Conservation (phyloP, 2,888 invertebrate genomes). For the Microplitis manilae region DNA sequence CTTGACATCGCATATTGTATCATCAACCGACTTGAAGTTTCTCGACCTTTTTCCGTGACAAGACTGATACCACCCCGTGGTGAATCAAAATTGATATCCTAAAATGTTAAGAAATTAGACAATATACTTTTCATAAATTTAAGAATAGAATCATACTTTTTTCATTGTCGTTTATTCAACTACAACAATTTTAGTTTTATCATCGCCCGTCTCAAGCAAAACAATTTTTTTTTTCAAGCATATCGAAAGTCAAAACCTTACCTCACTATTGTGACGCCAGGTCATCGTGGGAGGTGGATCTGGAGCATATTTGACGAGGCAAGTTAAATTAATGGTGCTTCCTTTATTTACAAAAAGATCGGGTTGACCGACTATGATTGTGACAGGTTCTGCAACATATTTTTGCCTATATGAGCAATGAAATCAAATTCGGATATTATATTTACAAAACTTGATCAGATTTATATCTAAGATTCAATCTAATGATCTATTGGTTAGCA, state of each 20-base stretch:
- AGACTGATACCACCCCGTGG: conserved; percentile 72
- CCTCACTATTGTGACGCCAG: conserved; percentile 86
- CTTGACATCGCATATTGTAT: conserved; percentile 71
- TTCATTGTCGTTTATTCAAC: too few relatives aligned
- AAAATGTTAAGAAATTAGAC: conserved; percentile 29
- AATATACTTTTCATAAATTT: too few relatives aligned
- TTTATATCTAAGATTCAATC: too few relatives aligned
- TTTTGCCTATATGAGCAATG: conserved; percentile 9
- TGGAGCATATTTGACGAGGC: conserved; percentile 86
- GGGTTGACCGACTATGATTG: conserved; percentile 85
- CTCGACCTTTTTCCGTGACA: conserved; percentile 72
- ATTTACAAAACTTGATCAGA: too few relatives aligned
- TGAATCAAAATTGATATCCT: conserved; percentile 73
- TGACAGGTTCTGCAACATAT: conserved; percentile 80
- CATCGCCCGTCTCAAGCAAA: too few relatives aligned
- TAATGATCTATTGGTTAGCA: too few relatives aligned
- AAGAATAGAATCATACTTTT: too few relatives aligned
- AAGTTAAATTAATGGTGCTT: conserved; percentile 90
- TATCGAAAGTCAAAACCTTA: conserved; percentile 59
- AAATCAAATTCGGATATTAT: conserved; percentile 12
- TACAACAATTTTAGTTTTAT: too few relatives aligned
- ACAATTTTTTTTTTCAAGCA: too few relatives aligned
- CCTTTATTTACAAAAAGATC: conserved; percentile 90
- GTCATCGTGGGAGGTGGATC: conserved; percentile 87
- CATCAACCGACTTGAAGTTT: conserved; percentile 72